Evolutionary conservation across 2,113 vertebrate species (phyloP).

Genomic region (Setophaga coronata): DNA sequence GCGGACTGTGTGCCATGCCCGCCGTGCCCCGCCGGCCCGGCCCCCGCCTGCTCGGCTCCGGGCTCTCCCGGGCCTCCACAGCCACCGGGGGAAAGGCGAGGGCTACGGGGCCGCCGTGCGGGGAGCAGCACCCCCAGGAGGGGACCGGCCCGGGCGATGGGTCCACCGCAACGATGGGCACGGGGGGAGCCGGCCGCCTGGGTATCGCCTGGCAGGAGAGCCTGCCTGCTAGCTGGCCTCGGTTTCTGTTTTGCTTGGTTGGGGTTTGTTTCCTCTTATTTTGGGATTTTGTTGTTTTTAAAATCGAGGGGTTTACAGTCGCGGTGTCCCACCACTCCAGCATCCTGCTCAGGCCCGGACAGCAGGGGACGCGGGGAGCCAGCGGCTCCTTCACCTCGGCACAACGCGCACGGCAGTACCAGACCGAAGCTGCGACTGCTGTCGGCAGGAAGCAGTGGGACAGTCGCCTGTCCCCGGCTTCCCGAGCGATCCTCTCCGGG

Average conservation of each 20-base stretch:
- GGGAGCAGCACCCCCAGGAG: fast-evolving
- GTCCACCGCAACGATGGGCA: fast-evolving
- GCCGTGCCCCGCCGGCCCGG: background rate
- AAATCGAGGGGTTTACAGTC: background rate
- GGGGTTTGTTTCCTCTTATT: fast-evolving
- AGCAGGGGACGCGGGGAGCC: too few species aligned
- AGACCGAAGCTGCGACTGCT: background rate
- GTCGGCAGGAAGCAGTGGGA: background rate
- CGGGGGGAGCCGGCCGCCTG: background rate
- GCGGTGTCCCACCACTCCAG: background rate
- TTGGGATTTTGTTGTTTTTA: background rate
- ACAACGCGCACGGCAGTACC: background rate
- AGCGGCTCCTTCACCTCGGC: background rate
- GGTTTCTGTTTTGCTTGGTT: background rate
- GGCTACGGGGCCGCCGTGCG: fast-evolving
- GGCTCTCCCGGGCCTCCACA: background rate
- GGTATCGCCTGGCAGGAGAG: background rate
- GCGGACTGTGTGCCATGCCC: background rate
- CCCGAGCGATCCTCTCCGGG: background rate
- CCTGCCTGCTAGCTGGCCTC: background rate
- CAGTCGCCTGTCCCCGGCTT: background rate
- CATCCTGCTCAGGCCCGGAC: background rate
- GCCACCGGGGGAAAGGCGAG: background rate
- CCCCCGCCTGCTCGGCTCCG: background rate
- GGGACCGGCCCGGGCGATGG: background rate